Base-by-base conservation (phyloP, 2,113 vertebrate species). In the Silurus asotus region DNA sequence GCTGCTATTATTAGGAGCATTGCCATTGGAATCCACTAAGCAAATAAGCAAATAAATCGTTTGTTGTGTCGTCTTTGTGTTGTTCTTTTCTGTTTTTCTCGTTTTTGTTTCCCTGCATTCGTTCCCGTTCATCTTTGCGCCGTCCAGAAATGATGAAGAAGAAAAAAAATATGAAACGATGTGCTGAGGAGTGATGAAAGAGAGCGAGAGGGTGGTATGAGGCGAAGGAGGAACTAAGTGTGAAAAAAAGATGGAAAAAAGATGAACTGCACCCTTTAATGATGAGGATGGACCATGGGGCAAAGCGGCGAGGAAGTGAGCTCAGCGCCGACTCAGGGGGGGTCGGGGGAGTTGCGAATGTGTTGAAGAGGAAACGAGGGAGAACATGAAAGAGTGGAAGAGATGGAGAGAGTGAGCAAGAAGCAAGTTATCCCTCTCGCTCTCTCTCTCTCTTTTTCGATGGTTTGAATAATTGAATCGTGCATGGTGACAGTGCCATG, bases 391-490 rank as follows among this genome's bases (percentile, higher is more conserved):
- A 76, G 77, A 74, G 25, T 53, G 56, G 28, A 74, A 69, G 83
- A 76, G 79, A 85, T 81, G 58, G 61, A 72, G 28, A 20, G 23
- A 64, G 49, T 8, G 55, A 86, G 23, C 15, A 81, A 51, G 78
- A 17, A 70, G 65, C n/a, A 59, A 72, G 59, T 84, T 87, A 77
- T 53, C 45, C 59, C 69, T 45, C 49, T 83, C 58, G 81, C 78
- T 69, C 88, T n/a, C 84, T 84, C 62, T 45, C 70, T 75, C 87
- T 79, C 56, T 79, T 79, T 86, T 67, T 28, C 84, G 84, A 88
- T 15, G 48, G 55, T 67, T 81, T 92, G 90, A 91, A 91, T 92
- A 91, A 92, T 91, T 89, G 87, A 91, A 90, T 90, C 70, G 51
- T 72, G 89, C 56, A 83, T 86, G 70, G 88, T 59, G 51, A 74